These are phyloP conservation scores for Lophura swinhoii DNA, from an alignment of 2,797 vertebrate genomes.

Conservation along the genomic window DNA sequence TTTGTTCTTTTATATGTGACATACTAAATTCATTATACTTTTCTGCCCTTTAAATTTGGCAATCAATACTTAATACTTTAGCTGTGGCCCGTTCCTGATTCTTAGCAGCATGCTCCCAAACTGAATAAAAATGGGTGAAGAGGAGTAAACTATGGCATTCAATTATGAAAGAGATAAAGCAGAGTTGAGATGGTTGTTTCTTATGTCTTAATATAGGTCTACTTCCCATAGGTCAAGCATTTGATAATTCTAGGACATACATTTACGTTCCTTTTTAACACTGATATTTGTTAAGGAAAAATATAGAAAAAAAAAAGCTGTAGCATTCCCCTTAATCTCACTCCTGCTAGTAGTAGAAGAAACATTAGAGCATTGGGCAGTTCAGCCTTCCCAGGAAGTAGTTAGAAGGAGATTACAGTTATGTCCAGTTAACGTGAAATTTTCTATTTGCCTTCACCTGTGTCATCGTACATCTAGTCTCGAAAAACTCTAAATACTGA, in stretches of 20 bases:
- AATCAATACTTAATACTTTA: neutral
- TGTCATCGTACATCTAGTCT: neutral
- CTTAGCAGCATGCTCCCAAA: accelerated
- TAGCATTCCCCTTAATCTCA: neutral
- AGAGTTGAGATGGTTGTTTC: neutral
- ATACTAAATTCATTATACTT: neutral
- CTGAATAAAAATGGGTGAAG: neutral
- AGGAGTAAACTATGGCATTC: neutral
- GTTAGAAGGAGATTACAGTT: neutral
- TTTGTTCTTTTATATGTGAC: neutral
- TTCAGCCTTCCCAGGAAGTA: neutral
- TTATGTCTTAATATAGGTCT: neutral
- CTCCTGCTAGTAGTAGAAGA: neutral
- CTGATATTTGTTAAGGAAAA: neutral
- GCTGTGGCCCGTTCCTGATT: neutral
- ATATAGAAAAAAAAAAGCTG: neutral
- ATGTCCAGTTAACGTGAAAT: neutral
- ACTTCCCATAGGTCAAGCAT: neutral
- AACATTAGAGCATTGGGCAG: neutral
- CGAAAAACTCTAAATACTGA: neutral
- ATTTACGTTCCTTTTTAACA: neutral
- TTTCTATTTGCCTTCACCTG: neutral
- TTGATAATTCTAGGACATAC: neutral
- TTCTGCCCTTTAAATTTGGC: neutral
- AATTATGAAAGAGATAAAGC: neutral